Evolutionary conservation across 2,797 vertebrate species (phyloP).

Genomic region (Myotis daubentonii): DNA sequence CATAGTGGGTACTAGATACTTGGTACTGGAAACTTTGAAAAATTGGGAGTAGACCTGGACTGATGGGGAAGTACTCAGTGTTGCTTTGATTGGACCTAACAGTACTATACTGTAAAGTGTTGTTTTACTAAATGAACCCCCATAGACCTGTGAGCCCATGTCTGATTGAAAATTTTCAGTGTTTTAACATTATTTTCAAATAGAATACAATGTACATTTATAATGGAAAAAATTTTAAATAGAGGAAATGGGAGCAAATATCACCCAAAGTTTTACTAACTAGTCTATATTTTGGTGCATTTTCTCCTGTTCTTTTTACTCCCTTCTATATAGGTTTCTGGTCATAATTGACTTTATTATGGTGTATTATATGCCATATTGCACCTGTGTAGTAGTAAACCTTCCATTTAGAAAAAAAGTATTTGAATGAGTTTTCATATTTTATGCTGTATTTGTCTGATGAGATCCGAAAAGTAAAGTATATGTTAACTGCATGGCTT

Average conservation of each 20-base stretch:
- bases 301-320: conserved; percentile 26
- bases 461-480: background rate
- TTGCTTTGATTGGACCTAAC: background rate
- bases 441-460: conserved; percentile 20
- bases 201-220: background rate
- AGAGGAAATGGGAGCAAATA: background rate
- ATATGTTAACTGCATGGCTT: background rate
- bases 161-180: background rate
- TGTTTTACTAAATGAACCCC: background rate
- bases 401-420: conserved; percentile 58
- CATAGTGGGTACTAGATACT: too few species aligned
- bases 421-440: too few species aligned
- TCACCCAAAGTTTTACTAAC: background rate
- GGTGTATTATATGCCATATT: background rate
- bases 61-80: background rate
- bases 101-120: background rate
- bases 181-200: conserved; percentile 36
- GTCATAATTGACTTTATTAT: conserved; percentile 26
- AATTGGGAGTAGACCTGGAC: background rate
- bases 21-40: too few species aligned
- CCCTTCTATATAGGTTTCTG: background rate
- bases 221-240: background rate
- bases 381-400: background rate
- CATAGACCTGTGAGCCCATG: background rate
- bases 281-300: background rate